phyloP scores from a whole-genome alignment of 2,888 invertebrate genomes.

The Napeogenes sylphis region DNA sequence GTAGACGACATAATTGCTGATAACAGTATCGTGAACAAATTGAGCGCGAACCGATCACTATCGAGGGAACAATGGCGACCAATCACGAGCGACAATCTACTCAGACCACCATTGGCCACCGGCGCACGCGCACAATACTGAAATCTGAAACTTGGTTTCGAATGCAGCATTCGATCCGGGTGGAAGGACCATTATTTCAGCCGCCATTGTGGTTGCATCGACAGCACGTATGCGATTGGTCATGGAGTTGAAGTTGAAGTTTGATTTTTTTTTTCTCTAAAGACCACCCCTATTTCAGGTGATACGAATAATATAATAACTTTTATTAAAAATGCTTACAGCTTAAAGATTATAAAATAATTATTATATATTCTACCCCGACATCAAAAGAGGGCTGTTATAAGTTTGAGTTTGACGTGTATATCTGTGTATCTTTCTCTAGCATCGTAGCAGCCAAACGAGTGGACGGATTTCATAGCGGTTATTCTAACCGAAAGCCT shows the following conservation, averaged over 20 bases:
- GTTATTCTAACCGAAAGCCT: too few species aligned
- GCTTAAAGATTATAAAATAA: too few species aligned
- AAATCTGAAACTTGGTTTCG: constrained; percentile 47
- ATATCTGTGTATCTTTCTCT: too few species aligned
- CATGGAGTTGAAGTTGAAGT: constrained; percentile 11
- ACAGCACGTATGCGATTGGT: constrained; percentile 22
- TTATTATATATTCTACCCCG: too few species aligned
- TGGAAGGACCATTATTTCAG: constrained; percentile 33
- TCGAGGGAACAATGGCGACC: constrained; percentile 39
- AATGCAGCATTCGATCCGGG: constrained; percentile 46
- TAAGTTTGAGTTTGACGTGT: too few species aligned
- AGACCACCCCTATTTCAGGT: not conserved
- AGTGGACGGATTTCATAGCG: too few species aligned
- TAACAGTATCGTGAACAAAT: constrained; percentile 58
- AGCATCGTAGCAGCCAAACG: too few species aligned
- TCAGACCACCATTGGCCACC: constrained; percentile 46
- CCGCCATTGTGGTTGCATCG: constrained; percentile 14
- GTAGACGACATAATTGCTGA: constrained; percentile 40
- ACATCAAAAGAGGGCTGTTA: too few species aligned
- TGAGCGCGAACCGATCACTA: constrained; percentile 53
- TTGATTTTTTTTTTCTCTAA: constrained; percentile 1
- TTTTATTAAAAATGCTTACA: too few species aligned
- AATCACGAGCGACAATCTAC: constrained; percentile 35
- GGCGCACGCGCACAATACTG: constrained; percentile 55
- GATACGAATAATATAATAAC: too few species aligned